Percentiles rank a stretch among this genome's conserved stretches.
Conservation (phyloP, 2,797 vertebrate species). For the Allobates femoralis region DNA sequence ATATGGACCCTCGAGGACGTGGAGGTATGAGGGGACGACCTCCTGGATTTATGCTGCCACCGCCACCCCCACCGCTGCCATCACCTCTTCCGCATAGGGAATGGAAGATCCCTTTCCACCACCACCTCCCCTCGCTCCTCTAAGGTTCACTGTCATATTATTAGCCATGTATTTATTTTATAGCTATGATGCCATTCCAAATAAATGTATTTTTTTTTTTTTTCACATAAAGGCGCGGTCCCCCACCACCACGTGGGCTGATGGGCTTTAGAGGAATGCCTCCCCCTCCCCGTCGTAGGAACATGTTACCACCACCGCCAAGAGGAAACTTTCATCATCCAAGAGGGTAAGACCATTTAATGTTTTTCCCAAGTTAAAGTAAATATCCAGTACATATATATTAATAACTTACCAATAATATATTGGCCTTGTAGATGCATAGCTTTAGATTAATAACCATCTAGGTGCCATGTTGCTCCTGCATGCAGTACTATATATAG, state of each 20-base stretch:
- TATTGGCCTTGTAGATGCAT: background rate
- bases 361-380: constrained; percentile 38
- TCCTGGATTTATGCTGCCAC: constrained; percentile 71
- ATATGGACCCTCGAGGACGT: constrained; percentile 74
- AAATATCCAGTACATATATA: constrained; percentile 26
- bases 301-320: constrained; percentile 68
- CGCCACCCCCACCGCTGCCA: too few species aligned
- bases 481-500: constrained; percentile 47
- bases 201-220: background rate
- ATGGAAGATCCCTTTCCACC: constrained; percentile 75
- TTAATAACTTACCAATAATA: constrained; percentile 7
- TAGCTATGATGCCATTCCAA: too few species aligned
- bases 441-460: constrained; percentile 6
- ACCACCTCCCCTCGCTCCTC: constrained; percentile 31
- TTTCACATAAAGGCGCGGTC: constrained; percentile 69
- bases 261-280: constrained; percentile 77
- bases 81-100: constrained; percentile 65
- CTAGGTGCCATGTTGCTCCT: constrained; percentile 34
- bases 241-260: constrained; percentile 73
- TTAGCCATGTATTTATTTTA: background rate
- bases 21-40: constrained; percentile 70
- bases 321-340: constrained; percentile 71
- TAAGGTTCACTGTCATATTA: constrained; percentile 42
- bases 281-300: constrained; percentile 71
- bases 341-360: constrained; percentile 76